A percentile compares a stretch with the other conserved stretches of the same genome.
These are phyloP conservation scores for Zaprionus camerounensis DNA, from an alignment of 1,140 invertebrate species.

Conservation along the genomic window DNA sequence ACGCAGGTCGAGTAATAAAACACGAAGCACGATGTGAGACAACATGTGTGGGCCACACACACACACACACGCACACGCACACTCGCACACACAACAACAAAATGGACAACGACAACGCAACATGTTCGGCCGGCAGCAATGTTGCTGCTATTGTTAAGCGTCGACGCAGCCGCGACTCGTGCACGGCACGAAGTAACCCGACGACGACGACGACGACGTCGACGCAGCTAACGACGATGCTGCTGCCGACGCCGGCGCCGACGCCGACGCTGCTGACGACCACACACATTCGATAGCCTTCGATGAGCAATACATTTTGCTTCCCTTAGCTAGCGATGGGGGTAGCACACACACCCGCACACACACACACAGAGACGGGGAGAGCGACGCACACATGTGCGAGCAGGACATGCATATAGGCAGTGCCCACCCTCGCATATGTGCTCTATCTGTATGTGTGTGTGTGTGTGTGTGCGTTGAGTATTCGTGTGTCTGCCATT, in stretches of 20 bases:
- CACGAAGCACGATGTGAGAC: slow-evolving; percentile 69
- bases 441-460: neutral
- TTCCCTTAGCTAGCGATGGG: slow-evolving; percentile 73
- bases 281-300: slow-evolving; percentile 80
- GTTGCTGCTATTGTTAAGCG: slow-evolving; percentile 8
- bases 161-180: slow-evolving; percentile 16
- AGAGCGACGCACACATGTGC: slow-evolving; percentile 28
- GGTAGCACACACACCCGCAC: slow-evolving; percentile 28
- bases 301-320: slow-evolving; percentile 82
- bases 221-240: slow-evolving; percentile 19
- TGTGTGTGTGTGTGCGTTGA: neutral
- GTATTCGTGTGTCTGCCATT: slow-evolving; percentile 34
- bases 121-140: slow-evolving; percentile 67
- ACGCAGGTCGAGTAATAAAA: slow-evolving; percentile 81
- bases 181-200: slow-evolving; percentile 3
- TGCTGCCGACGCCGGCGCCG: neutral
- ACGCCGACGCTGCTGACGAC: slow-evolving; percentile 33
- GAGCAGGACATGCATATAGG: slow-evolving; percentile 62
- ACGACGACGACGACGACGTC: neutral
- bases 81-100: slow-evolving; percentile 34
- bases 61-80: slow-evolving; percentile 41
- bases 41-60: slow-evolving; percentile 56
- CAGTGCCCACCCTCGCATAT: slow-evolving; percentile 34
- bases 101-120: slow-evolving; percentile 70
- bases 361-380: neutral